These are phyloP conservation scores for Tupaia chinensis DNA, from an alignment of 2,113 vertebrate species.

Conservation along the genomic window DNA sequence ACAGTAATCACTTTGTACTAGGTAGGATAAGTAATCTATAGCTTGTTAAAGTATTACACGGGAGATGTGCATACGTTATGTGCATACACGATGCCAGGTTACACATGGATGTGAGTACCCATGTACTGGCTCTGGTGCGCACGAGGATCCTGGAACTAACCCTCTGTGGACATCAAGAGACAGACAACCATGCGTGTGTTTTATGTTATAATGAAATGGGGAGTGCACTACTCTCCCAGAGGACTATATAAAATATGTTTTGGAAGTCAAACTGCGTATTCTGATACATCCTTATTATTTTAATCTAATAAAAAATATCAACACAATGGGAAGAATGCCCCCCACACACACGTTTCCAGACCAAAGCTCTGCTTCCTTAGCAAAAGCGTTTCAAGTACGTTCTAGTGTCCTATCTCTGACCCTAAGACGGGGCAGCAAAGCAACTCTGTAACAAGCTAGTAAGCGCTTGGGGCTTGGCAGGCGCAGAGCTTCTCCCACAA, in stretches of 20 bases:
- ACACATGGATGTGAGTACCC: too few species aligned
- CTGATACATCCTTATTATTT: background rate
- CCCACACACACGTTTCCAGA: background rate
- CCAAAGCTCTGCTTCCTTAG: background rate
- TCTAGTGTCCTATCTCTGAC: background rate
- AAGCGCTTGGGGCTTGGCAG: background rate
- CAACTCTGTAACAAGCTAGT: background rate
- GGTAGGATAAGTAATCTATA: too few species aligned
- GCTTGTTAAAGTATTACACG: too few species aligned
- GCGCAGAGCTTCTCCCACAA: background rate
- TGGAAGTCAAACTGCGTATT: background rate
- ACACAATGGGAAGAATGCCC: background rate
- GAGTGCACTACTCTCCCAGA: background rate
- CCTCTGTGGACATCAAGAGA: too few species aligned
- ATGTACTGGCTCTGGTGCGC: too few species aligned
- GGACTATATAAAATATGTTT: background rate
- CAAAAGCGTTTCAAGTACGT: background rate
- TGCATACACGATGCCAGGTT: too few species aligned
- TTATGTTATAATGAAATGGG: slow-evolving; percentile 10
- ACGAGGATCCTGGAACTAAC: too few species aligned
- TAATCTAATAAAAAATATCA: background rate
- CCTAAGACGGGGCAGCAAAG: background rate
- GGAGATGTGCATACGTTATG: too few species aligned
- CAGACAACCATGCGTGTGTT: too few species aligned
- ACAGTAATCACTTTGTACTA: too few species aligned